Evolutionary conservation across 2,113 vertebrate genomes (phyloP).

Genomic region (Entomyzon cyanotis): DNA sequence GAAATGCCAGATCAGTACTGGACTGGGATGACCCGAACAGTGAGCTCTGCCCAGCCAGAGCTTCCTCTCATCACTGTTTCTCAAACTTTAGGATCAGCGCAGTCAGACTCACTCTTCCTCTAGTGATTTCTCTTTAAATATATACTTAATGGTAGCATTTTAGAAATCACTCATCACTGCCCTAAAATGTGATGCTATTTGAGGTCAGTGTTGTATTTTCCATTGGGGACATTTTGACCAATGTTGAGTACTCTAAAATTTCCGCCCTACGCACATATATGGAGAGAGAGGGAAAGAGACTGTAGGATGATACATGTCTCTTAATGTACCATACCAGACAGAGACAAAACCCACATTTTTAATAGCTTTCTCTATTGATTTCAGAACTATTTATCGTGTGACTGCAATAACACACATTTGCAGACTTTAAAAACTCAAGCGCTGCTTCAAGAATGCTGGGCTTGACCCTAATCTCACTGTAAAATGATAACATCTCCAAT

Average conservation of each 20-base stretch:
- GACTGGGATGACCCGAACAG: background rate
- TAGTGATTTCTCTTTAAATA: background rate
- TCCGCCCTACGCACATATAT: background rate
- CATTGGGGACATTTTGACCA: conserved; percentile 37
- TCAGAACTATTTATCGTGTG: conserved; percentile 25
- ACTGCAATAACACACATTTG: background rate
- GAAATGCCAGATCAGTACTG: background rate
- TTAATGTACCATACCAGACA: conserved; percentile 40
- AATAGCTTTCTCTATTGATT: conserved; percentile 60
- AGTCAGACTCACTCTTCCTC: background rate
- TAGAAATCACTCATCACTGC: conserved; percentile 42
- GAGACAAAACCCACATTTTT: conserved; percentile 58
- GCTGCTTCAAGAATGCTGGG: background rate
- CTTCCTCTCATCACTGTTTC: background rate
- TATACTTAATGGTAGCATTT: conserved; percentile 15
- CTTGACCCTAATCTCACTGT: background rate
- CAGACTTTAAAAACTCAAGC: background rate
- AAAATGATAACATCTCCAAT: background rate
- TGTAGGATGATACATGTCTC: background rate
- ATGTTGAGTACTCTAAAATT: background rate
- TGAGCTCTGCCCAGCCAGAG: background rate
- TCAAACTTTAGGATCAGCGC: background rate
- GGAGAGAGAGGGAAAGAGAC: background rate
- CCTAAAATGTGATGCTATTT: conserved; percentile 28
- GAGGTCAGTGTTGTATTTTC: conserved; percentile 43